phyloP scores from a whole-genome alignment of 2,797 vertebrate genomes.

The Silurus lanzhouensis region DNA sequence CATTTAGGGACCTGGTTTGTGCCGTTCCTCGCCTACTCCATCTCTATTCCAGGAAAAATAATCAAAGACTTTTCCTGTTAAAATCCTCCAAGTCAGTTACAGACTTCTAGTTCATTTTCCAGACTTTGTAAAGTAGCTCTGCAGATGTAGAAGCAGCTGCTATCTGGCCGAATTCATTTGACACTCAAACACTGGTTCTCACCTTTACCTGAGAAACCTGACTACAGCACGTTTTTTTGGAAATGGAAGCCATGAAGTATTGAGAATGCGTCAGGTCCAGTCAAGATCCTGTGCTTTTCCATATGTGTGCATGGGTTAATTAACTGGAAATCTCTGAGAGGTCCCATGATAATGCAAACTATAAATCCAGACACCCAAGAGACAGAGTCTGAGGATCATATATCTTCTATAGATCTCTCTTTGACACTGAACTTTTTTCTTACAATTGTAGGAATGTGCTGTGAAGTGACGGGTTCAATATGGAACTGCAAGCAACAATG shows the following conservation, averaged over 20 bases:
- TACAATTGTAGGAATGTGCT: slow-evolving; percentile 46
- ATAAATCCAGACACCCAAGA: slow-evolving; percentile 53
- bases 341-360: slow-evolving; percentile 40
- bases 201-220: slow-evolving; percentile 3
- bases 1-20: slow-evolving; percentile 41
- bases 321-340: slow-evolving; percentile 22
- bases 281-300: slow-evolving; percentile 45
- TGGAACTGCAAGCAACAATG: slow-evolving; percentile 13
- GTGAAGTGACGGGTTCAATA: slow-evolving; percentile 32
- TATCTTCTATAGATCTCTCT: slow-evolving; percentile 48
- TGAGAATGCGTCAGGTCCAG: neutral
- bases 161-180: neutral
- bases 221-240: neutral
- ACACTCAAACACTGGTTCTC: neutral
- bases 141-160: slow-evolving; percentile 1
- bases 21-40: neutral
- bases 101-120: neutral
- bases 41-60: slow-evolving; percentile 8
- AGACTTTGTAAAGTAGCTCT: neutral
- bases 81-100: slow-evolving; percentile 39
- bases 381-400: slow-evolving; percentile 48
- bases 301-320: slow-evolving; percentile 32
- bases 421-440: slow-evolving; percentile 41
- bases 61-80: slow-evolving; percentile 18
- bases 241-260: slow-evolving; percentile 4